A percentile compares a stretch with the other conserved stretches of the same genome.
These are phyloP conservation scores for Nomada hirtipes DNA, from an alignment of 2,888 invertebrate genomes.

Conservation along the genomic window DNA sequence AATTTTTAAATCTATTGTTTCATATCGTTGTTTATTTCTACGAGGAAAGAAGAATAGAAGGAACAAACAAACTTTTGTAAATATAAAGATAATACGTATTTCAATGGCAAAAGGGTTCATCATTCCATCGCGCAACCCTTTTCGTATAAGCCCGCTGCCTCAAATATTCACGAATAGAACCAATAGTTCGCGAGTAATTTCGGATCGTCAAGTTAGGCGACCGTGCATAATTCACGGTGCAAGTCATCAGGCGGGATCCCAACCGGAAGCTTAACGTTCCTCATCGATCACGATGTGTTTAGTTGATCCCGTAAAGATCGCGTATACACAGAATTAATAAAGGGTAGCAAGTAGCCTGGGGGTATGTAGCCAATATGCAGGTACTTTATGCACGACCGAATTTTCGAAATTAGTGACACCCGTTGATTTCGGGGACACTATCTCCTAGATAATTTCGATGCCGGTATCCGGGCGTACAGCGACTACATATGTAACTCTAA, in stretches of 20 bases:
- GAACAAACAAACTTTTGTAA: no score
- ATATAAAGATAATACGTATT: no score
- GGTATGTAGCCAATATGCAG: background rate
- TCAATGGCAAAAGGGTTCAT: background rate
- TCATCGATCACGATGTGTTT: constrained; percentile 21
- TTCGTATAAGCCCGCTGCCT: background rate
- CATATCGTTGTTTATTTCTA: no score
- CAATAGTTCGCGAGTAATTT: constrained; percentile 6
- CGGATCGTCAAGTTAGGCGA: background rate
- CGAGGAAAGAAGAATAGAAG: no score
- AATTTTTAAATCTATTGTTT: no score
- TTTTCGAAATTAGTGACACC: constrained; percentile 18
- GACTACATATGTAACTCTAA: no score
- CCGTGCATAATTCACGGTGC: constrained; percentile 2
- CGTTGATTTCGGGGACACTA: constrained; percentile 1
- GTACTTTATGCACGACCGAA: constrained; percentile 12
- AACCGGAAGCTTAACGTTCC: background rate
- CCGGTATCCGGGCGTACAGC: background rate
- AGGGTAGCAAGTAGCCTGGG: background rate
- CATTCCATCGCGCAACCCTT: background rate
- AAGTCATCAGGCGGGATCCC: constrained; percentile 1
- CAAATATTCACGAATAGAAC: background rate
- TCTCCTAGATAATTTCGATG: constrained; percentile 23
- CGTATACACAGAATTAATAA: constrained; percentile 28
- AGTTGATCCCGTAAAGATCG: constrained; percentile 22